Percentiles rank a stretch among this genome's conserved stretches.
phyloP scores from a whole-genome alignment of 2,888 invertebrate species.

The Lasioglossum vierecki region DNA sequence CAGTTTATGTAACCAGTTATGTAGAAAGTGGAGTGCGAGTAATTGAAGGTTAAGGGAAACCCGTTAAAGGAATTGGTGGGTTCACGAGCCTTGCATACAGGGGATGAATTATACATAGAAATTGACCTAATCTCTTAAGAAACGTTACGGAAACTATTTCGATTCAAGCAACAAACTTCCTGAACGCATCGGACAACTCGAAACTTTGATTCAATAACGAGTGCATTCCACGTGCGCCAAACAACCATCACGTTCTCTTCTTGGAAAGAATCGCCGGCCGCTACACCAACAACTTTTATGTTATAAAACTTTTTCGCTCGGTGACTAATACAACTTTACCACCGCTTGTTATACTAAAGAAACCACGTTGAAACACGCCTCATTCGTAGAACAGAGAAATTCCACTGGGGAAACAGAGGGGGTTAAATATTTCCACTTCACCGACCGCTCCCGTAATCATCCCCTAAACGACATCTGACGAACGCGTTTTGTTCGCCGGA shows the following conservation, averaged over 20 bases:
- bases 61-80: no score
- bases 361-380: neutral
- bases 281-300: neutral
- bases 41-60: neutral
- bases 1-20: no score
- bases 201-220: neutral
- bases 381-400: neutral
- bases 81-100: neutral
- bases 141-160: conserved; percentile 1
- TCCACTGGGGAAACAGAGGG: neutral
- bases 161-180: neutral
- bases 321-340: neutral
- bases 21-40: no score
- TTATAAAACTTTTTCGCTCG: neutral
- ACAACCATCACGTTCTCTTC: neutral
- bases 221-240: conserved; percentile 8
- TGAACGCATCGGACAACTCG: neutral
- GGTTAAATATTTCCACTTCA: conserved; percentile 5
- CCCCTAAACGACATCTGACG: conserved; percentile 3
- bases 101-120: neutral
- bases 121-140: neutral
- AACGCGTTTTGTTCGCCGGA: neutral
- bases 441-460: neutral
- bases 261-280: neutral
- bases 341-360: neutral